These are phyloP conservation scores for Drosophila nebulosa DNA, from an alignment of 1,140 invertebrate species.

Conservation along the genomic window DNA sequence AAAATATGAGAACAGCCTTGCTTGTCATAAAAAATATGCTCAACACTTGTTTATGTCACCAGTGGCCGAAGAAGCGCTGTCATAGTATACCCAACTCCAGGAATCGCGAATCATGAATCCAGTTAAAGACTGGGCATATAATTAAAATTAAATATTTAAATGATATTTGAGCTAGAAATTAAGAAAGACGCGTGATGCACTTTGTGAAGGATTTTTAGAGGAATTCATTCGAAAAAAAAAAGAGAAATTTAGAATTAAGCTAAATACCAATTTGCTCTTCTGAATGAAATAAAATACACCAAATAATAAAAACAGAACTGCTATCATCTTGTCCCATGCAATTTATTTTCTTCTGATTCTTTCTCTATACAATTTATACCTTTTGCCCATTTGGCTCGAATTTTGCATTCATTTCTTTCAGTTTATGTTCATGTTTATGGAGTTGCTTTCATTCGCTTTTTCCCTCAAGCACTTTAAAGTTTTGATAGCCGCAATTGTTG, in stretches of 20 bases:
- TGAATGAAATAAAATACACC: no score
- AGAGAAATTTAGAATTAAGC: no score
- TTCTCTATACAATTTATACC: background rate
- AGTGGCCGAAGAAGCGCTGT: background rate
- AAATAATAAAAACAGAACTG: no score
- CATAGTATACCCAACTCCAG: slow-evolving; percentile 12
- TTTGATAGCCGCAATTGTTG: slow-evolving; percentile 48
- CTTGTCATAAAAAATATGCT: slow-evolving; percentile 69
- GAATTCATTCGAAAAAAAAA: no score
- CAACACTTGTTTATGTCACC: slow-evolving; percentile 68
- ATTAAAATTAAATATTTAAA: no score
- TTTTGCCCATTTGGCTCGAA: background rate
- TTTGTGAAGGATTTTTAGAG: no score
- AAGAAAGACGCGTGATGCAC: no score
- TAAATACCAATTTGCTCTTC: no score
- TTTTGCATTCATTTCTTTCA: background rate
- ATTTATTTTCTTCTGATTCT: background rate
- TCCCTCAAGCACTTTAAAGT: slow-evolving; percentile 62
- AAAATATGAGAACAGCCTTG: slow-evolving; percentile 10
- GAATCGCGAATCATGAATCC: background rate
- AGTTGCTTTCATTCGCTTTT: slow-evolving; percentile 15
- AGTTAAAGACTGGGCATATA: background rate
- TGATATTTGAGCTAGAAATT: no score
- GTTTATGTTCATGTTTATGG: slow-evolving; percentile 12
- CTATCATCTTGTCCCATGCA: no score